Percentiles rank a stretch among this genome's conserved stretches.
Evolutionary conservation across 2,797 vertebrate genomes (phyloP).

Genomic region (Orestias chungarensis): DNA sequence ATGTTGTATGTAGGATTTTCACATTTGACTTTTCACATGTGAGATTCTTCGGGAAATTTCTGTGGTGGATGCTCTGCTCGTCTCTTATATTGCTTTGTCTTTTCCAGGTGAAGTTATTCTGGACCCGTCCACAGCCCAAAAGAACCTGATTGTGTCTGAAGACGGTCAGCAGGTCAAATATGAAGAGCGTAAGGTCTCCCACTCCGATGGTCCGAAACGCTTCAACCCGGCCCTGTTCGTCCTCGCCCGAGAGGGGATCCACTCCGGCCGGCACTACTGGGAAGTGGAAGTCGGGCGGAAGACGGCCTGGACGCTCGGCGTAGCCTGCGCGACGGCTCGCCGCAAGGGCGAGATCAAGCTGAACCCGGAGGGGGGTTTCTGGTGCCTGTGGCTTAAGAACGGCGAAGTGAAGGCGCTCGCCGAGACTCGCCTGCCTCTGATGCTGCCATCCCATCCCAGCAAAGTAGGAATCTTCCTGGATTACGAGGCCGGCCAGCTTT

Average conservation of each 20-base stretch:
- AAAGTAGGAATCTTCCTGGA: slow-evolving; percentile 82
- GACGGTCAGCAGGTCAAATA: slow-evolving; percentile 81
- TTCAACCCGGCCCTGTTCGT: slow-evolving; percentile 85
- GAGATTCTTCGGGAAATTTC: too few species aligned
- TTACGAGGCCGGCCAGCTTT: slow-evolving; percentile 78
- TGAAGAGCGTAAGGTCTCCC: slow-evolving; percentile 65
- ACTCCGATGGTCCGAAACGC: slow-evolving; percentile 70
- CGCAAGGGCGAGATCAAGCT: slow-evolving; percentile 85
- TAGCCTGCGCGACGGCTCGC: slow-evolving; percentile 64
- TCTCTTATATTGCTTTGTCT: neutral
- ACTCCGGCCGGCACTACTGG: slow-evolving; percentile 85
- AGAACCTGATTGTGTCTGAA: slow-evolving; percentile 78
- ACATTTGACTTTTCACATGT: too few species aligned
- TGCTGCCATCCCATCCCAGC: slow-evolving; percentile 45
- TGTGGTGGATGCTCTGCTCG: neutral
- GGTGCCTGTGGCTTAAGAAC: slow-evolving; percentile 82
- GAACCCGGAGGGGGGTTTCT: slow-evolving; percentile 77
- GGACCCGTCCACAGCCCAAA: slow-evolving; percentile 83
- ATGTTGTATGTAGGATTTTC: too few species aligned
- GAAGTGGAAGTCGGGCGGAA: slow-evolving; percentile 81
- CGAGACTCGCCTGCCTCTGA: slow-evolving; percentile 60
- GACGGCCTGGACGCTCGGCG: slow-evolving; percentile 84
- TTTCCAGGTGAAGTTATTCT: slow-evolving; percentile 81
- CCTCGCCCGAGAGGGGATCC: slow-evolving; percentile 75
- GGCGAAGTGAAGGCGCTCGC: slow-evolving; percentile 78